These are phyloP conservation scores for Bos taurus DNA, from an alignment of 2,113 vertebrate genomes.

Conservation along the genomic window DNA sequence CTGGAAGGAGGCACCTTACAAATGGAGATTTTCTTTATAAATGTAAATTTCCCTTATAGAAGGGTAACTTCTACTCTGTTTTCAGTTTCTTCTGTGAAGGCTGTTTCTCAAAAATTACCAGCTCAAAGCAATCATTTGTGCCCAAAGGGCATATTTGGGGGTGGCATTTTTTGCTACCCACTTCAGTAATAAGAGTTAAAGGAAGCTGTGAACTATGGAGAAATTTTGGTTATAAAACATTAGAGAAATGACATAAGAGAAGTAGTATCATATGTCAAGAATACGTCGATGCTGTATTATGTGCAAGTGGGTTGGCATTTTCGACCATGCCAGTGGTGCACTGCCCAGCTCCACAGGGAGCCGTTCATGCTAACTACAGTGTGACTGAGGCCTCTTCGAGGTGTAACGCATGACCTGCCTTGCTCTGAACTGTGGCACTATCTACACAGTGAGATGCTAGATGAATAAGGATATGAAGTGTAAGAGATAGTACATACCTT, in stretches of 20 bases:
- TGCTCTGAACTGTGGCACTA: not conserved
- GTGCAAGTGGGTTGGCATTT: not conserved
- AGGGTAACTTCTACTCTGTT: not conserved
- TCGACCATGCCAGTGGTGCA: accelerated
- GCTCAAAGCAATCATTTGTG: not conserved
- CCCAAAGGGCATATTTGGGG: not conserved
- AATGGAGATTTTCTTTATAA: not conserved
- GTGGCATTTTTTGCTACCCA: not conserved
- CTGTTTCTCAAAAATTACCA: not conserved
- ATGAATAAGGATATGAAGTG: not conserved
- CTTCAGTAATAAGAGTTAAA: not conserved
- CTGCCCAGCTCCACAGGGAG: not conserved
- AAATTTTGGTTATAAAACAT: not conserved
- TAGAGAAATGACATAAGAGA: not conserved
- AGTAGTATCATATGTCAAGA: accelerated
- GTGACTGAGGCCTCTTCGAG: accelerated
- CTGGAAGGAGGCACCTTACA: not conserved
- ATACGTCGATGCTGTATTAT: not conserved
- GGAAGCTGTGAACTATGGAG: not conserved
- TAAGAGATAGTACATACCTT: not conserved
- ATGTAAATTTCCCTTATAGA: not conserved
- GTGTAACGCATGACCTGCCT: not conserved
- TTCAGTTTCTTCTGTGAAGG: not conserved
- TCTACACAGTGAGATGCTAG: not conserved
- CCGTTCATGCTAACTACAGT: accelerated